These are phyloP conservation scores for Mionectes macconnelli DNA, from an alignment of 2,113 vertebrate species.

Conservation along the genomic window DNA sequence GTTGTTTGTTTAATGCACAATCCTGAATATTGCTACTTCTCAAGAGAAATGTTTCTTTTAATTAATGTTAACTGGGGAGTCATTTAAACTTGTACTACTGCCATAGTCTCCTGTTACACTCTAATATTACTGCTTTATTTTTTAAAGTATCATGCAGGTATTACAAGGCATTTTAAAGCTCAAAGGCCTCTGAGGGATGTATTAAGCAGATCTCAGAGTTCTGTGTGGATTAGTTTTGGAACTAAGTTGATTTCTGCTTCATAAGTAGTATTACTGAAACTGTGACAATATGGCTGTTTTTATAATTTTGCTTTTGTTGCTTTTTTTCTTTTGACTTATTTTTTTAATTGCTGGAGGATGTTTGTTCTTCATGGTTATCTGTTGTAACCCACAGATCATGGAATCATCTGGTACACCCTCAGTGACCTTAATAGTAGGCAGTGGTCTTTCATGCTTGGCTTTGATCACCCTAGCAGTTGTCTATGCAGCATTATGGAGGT, in stretches of 20 bases:
- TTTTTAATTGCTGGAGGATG: constrained; percentile 52
- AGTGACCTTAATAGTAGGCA: constrained; percentile 98
- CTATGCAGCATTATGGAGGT: constrained; percentile 97
- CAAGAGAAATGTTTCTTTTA: not conserved
- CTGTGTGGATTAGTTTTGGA: constrained; percentile 4
- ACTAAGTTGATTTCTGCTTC: not conserved
- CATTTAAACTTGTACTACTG: not conserved
- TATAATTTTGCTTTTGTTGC: not conserved
- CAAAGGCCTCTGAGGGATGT: not conserved
- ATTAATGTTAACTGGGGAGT: not conserved
- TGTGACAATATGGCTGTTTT: not conserved
- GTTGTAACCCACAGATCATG: constrained; percentile 89
- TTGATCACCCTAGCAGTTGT: constrained; percentile 95
- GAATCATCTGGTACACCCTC: constrained; percentile 96
- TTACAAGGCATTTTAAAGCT: constrained; percentile 18
- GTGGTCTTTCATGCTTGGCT: constrained; percentile 96
- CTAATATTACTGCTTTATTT: constrained; percentile 11
- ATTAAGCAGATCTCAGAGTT: not conserved
- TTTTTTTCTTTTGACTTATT: not conserved
- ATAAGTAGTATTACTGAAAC: not conserved
- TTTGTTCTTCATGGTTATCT: not conserved
- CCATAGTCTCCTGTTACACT: not conserved
- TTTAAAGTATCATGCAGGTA: not conserved
- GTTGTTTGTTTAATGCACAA: not conserved
- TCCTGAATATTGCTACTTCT: not conserved